phyloP scores from a whole-genome alignment of 1,140 invertebrate species.

The Manduca sexta region DNA sequence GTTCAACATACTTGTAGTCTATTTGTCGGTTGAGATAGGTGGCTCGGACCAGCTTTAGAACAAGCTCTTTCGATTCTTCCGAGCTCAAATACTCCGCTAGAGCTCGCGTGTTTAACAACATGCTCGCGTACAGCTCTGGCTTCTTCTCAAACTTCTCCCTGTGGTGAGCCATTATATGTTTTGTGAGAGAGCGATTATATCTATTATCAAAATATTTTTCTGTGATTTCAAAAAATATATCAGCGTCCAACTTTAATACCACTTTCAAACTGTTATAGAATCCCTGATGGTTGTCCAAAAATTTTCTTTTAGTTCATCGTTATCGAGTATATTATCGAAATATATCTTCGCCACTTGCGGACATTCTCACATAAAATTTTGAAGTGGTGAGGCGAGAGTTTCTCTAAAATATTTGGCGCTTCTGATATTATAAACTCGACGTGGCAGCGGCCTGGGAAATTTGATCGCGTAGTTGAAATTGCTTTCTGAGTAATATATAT shows the following conservation, averaged over 20 bases:
- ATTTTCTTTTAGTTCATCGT: constrained; percentile 1
- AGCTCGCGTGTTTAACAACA: too few species aligned
- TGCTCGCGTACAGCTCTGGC: constrained; percentile 38
- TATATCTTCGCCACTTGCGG: constrained; percentile 14
- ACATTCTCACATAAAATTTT: constrained; percentile 17
- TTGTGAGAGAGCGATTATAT: constrained; percentile 18
- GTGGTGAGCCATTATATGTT: constrained; percentile 32
- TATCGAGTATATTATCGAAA: neutral
- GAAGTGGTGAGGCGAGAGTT: constrained; percentile 31
- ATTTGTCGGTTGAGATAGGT: too few species aligned
- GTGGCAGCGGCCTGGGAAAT: constrained; percentile 35
- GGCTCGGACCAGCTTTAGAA: too few species aligned
- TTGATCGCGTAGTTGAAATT: constrained; percentile 35
- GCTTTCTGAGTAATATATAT: constrained; percentile 33
- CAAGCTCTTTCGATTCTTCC: too few species aligned
- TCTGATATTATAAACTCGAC: constrained; percentile 30
- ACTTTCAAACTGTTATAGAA: constrained; percentile 3
- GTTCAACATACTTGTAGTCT: too few species aligned
- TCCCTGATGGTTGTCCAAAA: neutral
- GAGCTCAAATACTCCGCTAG: too few species aligned
- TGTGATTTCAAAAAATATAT: constrained; percentile 6
- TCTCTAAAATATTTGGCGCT: constrained; percentile 26
- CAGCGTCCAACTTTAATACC: neutral
- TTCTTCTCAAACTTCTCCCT: constrained; percentile 31
- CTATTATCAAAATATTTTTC: constrained; percentile 14